These are phyloP conservation scores for Aphaenogaster rudis DNA, from an alignment of 1,140 invertebrate species.

Conservation along the genomic window DNA sequence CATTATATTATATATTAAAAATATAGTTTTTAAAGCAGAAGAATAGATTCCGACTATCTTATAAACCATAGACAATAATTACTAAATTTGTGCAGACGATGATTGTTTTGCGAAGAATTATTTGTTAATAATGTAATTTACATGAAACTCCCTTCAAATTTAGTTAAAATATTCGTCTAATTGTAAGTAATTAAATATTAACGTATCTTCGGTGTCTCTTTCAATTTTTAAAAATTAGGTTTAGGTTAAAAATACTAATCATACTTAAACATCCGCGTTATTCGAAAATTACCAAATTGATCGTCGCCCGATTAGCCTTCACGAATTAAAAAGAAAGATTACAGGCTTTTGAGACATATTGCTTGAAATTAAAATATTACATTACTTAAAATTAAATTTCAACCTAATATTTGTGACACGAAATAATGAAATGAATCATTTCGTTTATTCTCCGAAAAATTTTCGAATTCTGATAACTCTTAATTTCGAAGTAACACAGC, in stretches of 20 bases:
- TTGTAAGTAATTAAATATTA: not conserved
- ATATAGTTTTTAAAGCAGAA: not conserved
- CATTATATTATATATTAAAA: not conserved
- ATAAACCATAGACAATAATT: not conserved
- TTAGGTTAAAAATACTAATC: not conserved
- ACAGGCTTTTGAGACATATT: not conserved
- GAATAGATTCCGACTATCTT: not conserved
- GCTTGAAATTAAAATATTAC: not conserved
- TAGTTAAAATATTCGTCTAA: not conserved
- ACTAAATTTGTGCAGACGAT: not conserved
- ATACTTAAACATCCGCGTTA: not conserved
- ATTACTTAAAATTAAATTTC: not conserved
- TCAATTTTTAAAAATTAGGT: not conserved
- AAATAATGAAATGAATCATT: not conserved
- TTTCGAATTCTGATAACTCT: not conserved
- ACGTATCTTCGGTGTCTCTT: not conserved
- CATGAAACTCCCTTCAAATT: not conserved
- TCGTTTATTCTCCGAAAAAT: not conserved
- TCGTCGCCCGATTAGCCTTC: not conserved
- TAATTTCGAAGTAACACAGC: slow-evolving; percentile 21
- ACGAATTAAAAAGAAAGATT: not conserved
- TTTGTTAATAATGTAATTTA: not conserved
- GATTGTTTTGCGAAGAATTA: not conserved
- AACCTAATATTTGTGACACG: not conserved
- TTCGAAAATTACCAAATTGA: not conserved